Evolutionary conservation across 2,888 invertebrate genomes (phyloP).

Genomic region (Brachyopa scutellaris): DNA sequence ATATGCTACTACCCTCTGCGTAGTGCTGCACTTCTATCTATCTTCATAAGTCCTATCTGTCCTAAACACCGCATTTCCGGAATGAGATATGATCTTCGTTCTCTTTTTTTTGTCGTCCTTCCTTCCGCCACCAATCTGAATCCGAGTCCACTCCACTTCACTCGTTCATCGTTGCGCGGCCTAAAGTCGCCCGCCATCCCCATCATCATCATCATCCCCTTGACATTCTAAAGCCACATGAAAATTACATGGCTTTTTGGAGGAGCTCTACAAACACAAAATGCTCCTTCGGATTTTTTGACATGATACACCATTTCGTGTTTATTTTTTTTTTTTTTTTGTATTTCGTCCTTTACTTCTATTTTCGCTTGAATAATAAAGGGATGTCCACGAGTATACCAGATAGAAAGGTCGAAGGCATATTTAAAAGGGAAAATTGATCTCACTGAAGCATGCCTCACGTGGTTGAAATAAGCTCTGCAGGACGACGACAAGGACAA

Average conservation of each 20-base stretch:
- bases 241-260: conserved; percentile 69
- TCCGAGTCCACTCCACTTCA: no score
- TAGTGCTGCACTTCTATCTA: conserved; percentile 47
- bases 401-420: conserved; percentile 57
- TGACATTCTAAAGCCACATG: conserved; percentile 68
- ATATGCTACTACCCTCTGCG: not conserved
- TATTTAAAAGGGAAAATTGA: conserved; percentile 59
- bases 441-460: conserved; percentile 60
- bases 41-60: conserved; percentile 62
- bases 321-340: not conserved
- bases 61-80: conserved; percentile 67
- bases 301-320: conserved; percentile 51
- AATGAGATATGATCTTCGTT: conserved; percentile 60
- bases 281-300: conserved; percentile 62
- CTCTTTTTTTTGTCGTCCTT: conserved; percentile 16
- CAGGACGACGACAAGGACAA: conserved; percentile 1
- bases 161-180: conserved; percentile 26
- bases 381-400: conserved; percentile 67
- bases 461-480: conserved; percentile 46
- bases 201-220: conserved; percentile 53
- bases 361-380: conserved; percentile 58
- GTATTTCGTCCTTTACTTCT: not conserved
- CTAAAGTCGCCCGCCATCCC: conserved; percentile 44
- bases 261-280: conserved; percentile 60
- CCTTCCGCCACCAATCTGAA: not conserved